These are phyloP conservation scores for Hystrix cristata DNA, from an alignment of 2,113 vertebrate species.

Conservation along the genomic window DNA sequence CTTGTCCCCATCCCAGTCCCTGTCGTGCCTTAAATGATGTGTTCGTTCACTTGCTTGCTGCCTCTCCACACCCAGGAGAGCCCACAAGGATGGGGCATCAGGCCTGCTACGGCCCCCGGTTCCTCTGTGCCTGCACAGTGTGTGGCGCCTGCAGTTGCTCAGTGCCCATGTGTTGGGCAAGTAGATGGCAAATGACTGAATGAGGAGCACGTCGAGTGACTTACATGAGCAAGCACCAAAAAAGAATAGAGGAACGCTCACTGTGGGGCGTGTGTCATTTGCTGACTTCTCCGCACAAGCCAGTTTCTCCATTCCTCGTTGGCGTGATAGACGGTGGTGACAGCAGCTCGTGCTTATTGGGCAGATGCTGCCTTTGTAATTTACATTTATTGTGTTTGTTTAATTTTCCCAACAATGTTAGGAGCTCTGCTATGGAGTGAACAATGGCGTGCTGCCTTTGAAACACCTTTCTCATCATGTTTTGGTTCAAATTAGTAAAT, in stretches of 20 bases:
- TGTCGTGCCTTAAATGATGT: fast-evolving
- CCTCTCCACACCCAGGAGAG: neutral
- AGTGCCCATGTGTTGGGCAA: neutral
- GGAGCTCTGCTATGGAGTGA: neutral
- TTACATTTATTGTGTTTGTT: neutral
- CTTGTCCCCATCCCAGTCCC: neutral
- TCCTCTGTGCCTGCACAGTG: no score
- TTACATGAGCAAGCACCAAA: neutral
- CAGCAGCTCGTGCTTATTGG: neutral
- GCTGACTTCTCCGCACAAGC: neutral
- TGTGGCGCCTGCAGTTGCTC: neutral
- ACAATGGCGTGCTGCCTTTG: neutral
- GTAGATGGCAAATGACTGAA: neutral
- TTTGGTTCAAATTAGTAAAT: neutral
- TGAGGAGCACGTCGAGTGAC: neutral
- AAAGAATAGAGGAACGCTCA: neutral
- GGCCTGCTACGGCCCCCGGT: neutral
- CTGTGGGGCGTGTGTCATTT: neutral
- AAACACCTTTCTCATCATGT: neutral
- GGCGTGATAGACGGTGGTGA: neutral
- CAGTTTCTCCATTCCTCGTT: neutral
- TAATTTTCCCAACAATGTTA: neutral
- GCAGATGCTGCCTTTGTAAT: neutral
- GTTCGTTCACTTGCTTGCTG: neutral
- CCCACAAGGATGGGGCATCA: fast-evolving